A percentile compares a stretch with the other conserved stretches of the same genome.
Evolutionary conservation across 2,113 vertebrate species (phyloP).

Genomic region (Cebus imitator): DNA sequence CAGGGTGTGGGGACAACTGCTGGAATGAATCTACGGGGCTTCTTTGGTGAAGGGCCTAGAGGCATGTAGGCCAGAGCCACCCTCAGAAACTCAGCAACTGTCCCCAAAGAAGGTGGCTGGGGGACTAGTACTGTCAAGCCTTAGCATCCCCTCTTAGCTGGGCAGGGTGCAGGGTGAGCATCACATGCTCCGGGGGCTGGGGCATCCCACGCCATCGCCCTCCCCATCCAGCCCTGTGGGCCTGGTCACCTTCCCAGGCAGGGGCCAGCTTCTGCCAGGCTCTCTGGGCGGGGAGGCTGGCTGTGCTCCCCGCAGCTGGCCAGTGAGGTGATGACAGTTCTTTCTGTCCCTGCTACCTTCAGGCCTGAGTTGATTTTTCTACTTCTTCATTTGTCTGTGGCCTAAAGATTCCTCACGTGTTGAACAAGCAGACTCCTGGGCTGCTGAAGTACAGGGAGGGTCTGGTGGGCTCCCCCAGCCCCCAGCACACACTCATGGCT

Average conservation of each 20-base stretch:
- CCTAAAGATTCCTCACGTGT: not conserved
- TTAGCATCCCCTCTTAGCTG: not conserved
- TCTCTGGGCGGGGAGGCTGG: not conserved
- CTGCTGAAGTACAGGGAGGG: not conserved
- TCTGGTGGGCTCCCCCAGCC: not conserved
- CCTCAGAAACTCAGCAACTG: not conserved
- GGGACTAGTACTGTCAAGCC: not conserved
- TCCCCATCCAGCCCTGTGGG: not conserved
- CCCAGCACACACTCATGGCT: not conserved
- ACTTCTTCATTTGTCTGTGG: not conserved
- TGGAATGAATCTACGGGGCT: not conserved
- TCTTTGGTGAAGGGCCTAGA: not conserved
- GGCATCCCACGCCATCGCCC: not conserved
- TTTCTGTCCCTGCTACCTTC: constrained; percentile 31
- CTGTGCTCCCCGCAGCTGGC: not conserved
- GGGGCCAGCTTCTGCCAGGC: not conserved
- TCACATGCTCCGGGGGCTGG: not conserved
- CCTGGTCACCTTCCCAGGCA: not conserved
- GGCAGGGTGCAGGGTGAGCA: fast-evolving
- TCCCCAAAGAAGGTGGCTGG: not conserved
- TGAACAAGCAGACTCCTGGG: not conserved
- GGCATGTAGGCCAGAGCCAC: fast-evolving
- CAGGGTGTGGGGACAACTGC: fast-evolving
- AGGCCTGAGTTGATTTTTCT: not conserved
- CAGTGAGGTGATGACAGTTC: not conserved